Percentiles rank a stretch among this genome's conserved stretches.
phyloP scores from a whole-genome alignment of 2,888 invertebrate genomes.

The Saturnia pavonia region DNA sequence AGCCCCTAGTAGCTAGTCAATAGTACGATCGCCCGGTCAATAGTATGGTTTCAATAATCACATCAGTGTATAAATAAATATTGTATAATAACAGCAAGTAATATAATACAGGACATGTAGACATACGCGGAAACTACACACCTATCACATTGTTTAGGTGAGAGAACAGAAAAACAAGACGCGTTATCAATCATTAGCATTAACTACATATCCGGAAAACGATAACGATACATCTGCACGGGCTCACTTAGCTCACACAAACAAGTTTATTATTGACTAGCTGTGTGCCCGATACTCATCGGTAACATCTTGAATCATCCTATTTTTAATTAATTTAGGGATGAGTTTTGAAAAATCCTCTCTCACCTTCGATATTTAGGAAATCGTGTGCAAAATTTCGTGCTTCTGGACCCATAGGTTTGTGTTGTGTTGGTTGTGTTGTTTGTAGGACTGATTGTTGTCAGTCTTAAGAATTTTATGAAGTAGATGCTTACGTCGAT shows the following conservation, averaged over 20 bases:
- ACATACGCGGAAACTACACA: not conserved
- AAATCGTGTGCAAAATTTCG: no score
- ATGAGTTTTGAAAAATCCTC: no score
- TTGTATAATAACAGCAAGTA: not conserved
- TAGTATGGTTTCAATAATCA: not conserved
- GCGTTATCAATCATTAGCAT: conserved; percentile 10
- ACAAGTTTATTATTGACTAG: not conserved
- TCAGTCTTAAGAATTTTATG: no score
- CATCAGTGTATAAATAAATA: not conserved
- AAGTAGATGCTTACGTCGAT: no score
- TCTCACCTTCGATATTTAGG: no score
- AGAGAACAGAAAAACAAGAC: conserved; percentile 5
- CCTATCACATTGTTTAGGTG: not conserved
- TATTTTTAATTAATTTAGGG: not conserved
- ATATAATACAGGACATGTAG: not conserved
- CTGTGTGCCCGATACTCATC: not conserved
- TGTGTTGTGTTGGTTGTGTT: no score
- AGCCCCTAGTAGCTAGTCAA: no score
- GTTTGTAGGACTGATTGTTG: no score
- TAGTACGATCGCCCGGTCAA: no score
- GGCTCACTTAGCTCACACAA: not conserved
- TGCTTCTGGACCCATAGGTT: no score
- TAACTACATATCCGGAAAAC: conserved; percentile 2
- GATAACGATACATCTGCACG: not conserved
- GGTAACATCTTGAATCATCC: not conserved